phyloP scores from a whole-genome alignment of 2,888 invertebrate species.

The Ectemnius cavifrons region DNA sequence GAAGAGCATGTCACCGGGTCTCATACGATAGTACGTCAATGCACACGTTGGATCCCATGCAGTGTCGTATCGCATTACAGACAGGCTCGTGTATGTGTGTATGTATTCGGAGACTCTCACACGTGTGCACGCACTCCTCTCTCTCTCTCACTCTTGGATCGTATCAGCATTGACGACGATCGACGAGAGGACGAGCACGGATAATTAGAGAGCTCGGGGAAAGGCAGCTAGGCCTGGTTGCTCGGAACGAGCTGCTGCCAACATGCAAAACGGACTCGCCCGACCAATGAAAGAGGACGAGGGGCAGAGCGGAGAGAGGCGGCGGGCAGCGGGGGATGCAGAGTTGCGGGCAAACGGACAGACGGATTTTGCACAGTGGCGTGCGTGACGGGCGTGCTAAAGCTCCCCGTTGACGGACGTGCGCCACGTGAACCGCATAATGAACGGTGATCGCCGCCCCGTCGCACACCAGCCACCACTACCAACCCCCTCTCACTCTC shows the following conservation, averaged over 20 bases:
- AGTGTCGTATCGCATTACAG: too few relatives aligned
- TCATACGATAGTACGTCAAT: too few relatives aligned
- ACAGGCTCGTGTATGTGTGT: too few relatives aligned
- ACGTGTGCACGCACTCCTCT: too few relatives aligned
- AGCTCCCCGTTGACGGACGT: slow-evolving; percentile 57
- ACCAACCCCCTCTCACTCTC: background rate
- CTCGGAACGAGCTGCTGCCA: too few relatives aligned
- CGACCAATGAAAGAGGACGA: background rate
- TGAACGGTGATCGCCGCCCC: slow-evolving; percentile 61
- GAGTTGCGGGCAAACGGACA: slow-evolving; percentile 14
- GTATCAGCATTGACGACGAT: background rate
- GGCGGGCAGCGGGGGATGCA: background rate
- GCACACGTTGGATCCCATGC: too few relatives aligned
- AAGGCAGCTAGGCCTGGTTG: too few relatives aligned
- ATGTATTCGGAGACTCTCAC: too few relatives aligned
- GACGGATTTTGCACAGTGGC: slow-evolving; percentile 52
- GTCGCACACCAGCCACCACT: slow-evolving; percentile 49
- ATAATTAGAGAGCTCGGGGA: too few relatives aligned
- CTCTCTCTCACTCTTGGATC: background rate
- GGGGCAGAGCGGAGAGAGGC: background rate
- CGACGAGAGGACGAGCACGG: too few relatives aligned
- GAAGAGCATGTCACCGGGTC: too few relatives aligned
- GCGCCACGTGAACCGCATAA: slow-evolving; percentile 66
- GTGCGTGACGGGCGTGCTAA: slow-evolving; percentile 61
- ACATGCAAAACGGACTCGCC: too few relatives aligned